These are phyloP conservation scores for Clostera curtula DNA, from an alignment of 2,888 invertebrate species.

Conservation along the genomic window DNA sequence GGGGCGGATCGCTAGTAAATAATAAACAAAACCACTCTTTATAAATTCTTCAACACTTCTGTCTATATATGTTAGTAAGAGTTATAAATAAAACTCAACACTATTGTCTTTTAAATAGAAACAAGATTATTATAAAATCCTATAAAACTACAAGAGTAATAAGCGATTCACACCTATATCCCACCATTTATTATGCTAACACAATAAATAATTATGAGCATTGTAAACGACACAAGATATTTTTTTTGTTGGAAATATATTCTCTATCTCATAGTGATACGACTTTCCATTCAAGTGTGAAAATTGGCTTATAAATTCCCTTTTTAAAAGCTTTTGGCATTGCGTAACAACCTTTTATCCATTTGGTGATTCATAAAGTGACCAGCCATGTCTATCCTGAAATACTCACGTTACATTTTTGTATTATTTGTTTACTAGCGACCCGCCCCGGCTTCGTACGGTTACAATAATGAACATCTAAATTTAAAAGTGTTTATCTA, in stretches of 20 bases:
- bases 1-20: too few species aligned
- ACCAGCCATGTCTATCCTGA: too few species aligned
- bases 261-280: slow-evolving; percentile 5
- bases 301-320: slow-evolving; percentile 1
- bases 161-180: slow-evolving; percentile 1
- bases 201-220: slow-evolving; percentile 2
- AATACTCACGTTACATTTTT: too few species aligned
- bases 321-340: too few species aligned
- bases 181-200: neutral
- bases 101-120: neutral
- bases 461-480: too few species aligned
- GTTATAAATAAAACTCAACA: neutral
- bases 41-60: too few species aligned
- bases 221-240: slow-evolving; percentile 2
- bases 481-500: neutral
- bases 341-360: too few species aligned
- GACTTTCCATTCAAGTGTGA: slow-evolving; percentile 4
- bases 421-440: too few species aligned
- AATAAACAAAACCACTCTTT: too few species aligned
- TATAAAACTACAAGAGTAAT: neutral
- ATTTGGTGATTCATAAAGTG: too few species aligned
- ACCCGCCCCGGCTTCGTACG: too few species aligned
- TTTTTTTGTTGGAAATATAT: slow-evolving; percentile 3
- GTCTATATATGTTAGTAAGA: too few species aligned
- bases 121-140: neutral